Percentiles rank a stretch among this genome's conserved stretches.
These are phyloP conservation scores for Aphidoletes aphidimyza DNA, from an alignment of 2,888 invertebrate species.

Conservation along the genomic window DNA sequence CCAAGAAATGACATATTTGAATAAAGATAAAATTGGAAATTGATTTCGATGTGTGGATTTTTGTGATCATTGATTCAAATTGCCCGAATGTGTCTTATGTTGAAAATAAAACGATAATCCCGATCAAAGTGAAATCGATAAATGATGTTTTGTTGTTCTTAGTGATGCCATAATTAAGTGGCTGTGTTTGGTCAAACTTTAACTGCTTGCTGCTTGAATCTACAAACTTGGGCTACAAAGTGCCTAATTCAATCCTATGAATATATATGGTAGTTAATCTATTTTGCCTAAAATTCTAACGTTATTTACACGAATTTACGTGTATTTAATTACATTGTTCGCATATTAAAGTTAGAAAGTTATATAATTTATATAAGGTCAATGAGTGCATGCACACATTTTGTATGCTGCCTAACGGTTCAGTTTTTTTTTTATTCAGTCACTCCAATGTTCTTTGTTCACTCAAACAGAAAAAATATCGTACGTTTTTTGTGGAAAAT, in stretches of 20 bases:
- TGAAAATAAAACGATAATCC: too few species aligned
- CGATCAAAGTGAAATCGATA: too few species aligned
- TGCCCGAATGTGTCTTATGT: too few species aligned
- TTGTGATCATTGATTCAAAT: too few species aligned
- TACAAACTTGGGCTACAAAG: not conserved
- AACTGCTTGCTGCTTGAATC: too few species aligned
- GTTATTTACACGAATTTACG: not conserved
- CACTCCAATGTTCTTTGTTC: too few species aligned
- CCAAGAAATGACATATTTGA: not conserved
- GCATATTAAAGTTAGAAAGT: not conserved
- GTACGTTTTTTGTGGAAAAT: not conserved
- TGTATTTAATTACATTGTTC: slow-evolving; percentile 13
- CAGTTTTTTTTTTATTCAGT: not conserved
- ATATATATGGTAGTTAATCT: too few species aligned
- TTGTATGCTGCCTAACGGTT: not conserved
- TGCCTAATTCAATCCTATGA: too few species aligned
- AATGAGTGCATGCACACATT: not conserved
- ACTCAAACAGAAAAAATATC: not conserved
- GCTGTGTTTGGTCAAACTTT: not conserved
- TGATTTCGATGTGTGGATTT: not conserved
- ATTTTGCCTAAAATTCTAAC: not conserved
- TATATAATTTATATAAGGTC: not conserved
- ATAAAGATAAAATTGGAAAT: not conserved
- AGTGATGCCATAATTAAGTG: too few species aligned
- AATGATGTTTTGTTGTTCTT: too few species aligned